Conservation (phyloP, 2,797 vertebrate genomes). For the Esox lucius region DNA sequence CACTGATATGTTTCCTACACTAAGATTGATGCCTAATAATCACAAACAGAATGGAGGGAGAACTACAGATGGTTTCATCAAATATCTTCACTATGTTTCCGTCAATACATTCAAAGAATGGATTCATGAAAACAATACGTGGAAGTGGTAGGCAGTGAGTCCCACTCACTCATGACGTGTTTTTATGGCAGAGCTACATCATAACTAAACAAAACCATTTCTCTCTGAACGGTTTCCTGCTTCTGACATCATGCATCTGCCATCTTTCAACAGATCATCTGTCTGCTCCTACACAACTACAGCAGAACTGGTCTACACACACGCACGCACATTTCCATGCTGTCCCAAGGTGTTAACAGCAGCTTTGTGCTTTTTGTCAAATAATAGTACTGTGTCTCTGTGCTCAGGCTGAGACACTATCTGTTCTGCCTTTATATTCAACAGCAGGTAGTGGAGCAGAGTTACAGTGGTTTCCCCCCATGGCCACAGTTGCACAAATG, state of each 20-base stretch:
- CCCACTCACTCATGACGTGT: neutral
- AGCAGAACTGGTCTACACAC: neutral
- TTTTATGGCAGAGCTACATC: constrained; percentile 20
- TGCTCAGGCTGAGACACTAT: neutral
- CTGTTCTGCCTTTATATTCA: constrained; percentile 37
- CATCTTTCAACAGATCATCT: constrained; percentile 57
- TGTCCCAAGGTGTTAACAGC: neutral
- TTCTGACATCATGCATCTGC: constrained; percentile 75
- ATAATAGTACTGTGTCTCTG: constrained; percentile 30
- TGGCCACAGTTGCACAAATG: constrained; percentile 62
- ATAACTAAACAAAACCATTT: constrained; percentile 71
- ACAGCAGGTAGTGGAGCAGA: constrained; percentile 34
- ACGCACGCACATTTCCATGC: constrained; percentile 11
- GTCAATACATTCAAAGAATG: constrained; percentile 62
- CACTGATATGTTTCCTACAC: constrained; percentile 11
- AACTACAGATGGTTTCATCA: constrained; percentile 64
- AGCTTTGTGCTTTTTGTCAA: constrained; percentile 20
- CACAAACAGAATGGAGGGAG: constrained; percentile 8
- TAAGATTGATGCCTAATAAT: constrained; percentile 44
- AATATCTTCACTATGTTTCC: constrained; percentile 72
- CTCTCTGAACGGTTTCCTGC: constrained; percentile 71
- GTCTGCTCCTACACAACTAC: constrained; percentile 42
- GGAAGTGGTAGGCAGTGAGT: constrained; percentile 32
- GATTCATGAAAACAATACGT: constrained; percentile 64
- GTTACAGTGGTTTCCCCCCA: constrained; percentile 44